phyloP scores from a whole-genome alignment of 1,140 invertebrate species.

The Apis laboriosa region DNA sequence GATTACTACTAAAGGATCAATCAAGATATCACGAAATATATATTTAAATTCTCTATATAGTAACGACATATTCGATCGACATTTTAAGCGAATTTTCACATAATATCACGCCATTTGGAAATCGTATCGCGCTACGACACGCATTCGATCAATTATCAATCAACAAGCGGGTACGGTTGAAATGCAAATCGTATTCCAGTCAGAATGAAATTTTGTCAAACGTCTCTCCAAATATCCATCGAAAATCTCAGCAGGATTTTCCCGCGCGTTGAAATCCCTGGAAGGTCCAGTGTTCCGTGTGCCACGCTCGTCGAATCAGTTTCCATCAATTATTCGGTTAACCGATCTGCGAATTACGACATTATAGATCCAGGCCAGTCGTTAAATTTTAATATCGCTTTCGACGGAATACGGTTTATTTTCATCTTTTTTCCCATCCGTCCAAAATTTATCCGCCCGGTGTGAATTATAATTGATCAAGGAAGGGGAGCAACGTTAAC shows the following conservation, averaged over 20 bases:
- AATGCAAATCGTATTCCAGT: neutral
- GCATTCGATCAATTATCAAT: neutral
- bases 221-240: constrained; percentile 10
- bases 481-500: neutral
- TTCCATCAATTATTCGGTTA: constrained; percentile 10
- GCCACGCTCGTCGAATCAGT: neutral
- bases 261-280: constrained; percentile 60
- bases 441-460: neutral
- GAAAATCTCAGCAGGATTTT: constrained; percentile 52
- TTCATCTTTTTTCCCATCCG: neutral
- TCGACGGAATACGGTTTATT: neutral
- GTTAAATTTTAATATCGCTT: neutral
- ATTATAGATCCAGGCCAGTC: neutral
- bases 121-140: neutral
- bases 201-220: neutral
- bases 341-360: neutral
- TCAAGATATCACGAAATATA: too few relatives aligned
- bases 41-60: neutral
- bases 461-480: constrained; percentile 21
- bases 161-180: too few relatives aligned
- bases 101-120: neutral
- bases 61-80: neutral
- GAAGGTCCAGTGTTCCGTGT: neutral
- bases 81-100: neutral
- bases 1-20: neutral